Percentiles rank a stretch among this genome's conserved stretches.
Conservation (phyloP, 2,888 invertebrate species). For the Troglohyphantes excavatus region DNA sequence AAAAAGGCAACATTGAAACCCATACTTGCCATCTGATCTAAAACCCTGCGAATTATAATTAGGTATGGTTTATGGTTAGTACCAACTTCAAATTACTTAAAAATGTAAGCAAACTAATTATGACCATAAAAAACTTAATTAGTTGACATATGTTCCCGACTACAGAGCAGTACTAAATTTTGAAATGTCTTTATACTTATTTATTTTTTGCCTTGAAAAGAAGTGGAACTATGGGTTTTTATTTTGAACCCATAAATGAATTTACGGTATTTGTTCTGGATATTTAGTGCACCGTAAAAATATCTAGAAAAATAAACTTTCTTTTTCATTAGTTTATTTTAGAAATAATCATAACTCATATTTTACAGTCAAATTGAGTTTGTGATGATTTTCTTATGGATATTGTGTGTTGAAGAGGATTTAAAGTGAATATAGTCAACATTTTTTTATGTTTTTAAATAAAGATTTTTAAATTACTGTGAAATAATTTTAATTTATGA, state of each 20-base stretch:
- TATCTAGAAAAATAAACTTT: conserved; percentile 23
- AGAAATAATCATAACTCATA: too few species aligned
- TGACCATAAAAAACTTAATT: conserved; percentile 24
- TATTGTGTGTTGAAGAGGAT: too few species aligned
- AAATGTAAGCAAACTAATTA: conserved; percentile 34
- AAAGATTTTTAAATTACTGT: too few species aligned
- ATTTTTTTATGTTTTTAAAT: too few species aligned
- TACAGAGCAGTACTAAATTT: conserved; percentile 21
- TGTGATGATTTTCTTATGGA: too few species aligned
- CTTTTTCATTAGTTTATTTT: not conserved
- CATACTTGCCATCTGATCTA: not conserved
- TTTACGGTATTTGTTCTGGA: conserved; percentile 53
- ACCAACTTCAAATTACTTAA: conserved; percentile 11
- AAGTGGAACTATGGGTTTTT: conserved; percentile 13
- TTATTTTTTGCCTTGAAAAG: conserved; percentile 8
- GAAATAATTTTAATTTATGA: too few species aligned
- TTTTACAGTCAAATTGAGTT: too few species aligned
- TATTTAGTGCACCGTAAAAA: conserved; percentile 52
- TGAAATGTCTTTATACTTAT: conserved; percentile 8
- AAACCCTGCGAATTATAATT: not conserved
- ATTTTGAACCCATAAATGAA: conserved; percentile 18
- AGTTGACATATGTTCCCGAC: conserved; percentile 15
- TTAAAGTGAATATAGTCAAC: too few species aligned
- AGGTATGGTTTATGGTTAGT: conserved; percentile 28
- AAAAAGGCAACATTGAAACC: too few species aligned